Evolutionary conservation across 2,888 invertebrate genomes (phyloP).

Genomic region (Saturnia pavonia): DNA sequence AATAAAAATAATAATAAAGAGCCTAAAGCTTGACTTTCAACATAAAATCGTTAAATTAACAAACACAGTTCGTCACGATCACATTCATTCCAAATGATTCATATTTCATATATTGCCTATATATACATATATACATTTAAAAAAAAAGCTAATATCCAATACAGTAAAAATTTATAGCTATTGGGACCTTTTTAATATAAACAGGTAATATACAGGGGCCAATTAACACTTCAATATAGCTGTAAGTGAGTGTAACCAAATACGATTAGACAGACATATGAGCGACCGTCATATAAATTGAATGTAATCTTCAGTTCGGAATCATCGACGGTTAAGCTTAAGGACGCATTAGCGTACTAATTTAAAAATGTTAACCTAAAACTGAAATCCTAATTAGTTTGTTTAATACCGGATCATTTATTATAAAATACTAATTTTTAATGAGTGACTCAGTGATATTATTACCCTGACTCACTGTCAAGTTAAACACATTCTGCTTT

Average conservation of each 20-base stretch:
- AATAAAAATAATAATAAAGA: not conserved
- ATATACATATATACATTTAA: too few species aligned
- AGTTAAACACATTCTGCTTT: constrained; percentile 14
- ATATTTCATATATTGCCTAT: too few species aligned
- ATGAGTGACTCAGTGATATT: constrained; percentile 37
- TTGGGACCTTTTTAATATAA: constrained; percentile 4
- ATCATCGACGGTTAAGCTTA: constrained; percentile 30
- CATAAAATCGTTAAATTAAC: not conserved
- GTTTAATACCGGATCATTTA: constrained; percentile 43
- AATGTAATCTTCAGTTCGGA: constrained; percentile 31
- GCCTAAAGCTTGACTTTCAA: not conserved
- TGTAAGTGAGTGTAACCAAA: constrained; percentile 24
- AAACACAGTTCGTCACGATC: not conserved
- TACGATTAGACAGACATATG: constrained; percentile 22
- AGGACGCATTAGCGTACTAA: constrained; percentile 28
- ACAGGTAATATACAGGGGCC: constrained; percentile 3
- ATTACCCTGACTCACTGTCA: constrained; percentile 29
- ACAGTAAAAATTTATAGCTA: constrained; percentile 7
- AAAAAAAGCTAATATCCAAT: not conserved
- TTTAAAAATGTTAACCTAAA: constrained; percentile 34
- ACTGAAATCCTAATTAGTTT: constrained; percentile 38
- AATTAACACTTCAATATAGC: constrained; percentile 22
- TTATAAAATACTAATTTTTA: constrained; percentile 36
- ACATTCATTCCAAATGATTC: not conserved
- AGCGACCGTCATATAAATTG: constrained; percentile 21